A percentile compares a stretch with the other conserved stretches of the same genome.
These are phyloP conservation scores for Colostygia pectinataria DNA, from an alignment of 2,888 invertebrate species.

Conservation along the genomic window DNA sequence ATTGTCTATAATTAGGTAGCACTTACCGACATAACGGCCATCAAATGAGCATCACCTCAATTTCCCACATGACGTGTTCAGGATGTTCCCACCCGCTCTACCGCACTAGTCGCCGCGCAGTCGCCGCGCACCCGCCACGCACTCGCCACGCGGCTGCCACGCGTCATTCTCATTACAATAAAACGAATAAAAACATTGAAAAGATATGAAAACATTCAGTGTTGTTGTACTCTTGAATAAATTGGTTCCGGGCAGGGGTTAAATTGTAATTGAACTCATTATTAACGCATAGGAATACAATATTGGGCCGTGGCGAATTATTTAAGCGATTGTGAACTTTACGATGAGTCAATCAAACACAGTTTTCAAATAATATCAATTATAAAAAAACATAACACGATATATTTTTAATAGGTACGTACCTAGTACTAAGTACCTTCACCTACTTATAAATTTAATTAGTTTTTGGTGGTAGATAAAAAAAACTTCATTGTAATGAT, in stretches of 20 bases:
- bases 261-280: conserved; percentile 80
- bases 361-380: no score
- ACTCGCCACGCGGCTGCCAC: conserved; percentile 51
- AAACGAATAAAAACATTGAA: conserved; percentile 63
- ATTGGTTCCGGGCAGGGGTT: conserved; percentile 74
- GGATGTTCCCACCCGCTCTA: conserved; percentile 76
- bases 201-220: conserved; percentile 72
- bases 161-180: conserved; percentile 70
- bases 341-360: background rate
- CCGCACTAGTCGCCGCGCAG: conserved; percentile 50
- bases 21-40: conserved; percentile 20
- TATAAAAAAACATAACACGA: no score
- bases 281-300: conserved; percentile 51
- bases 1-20: no score
- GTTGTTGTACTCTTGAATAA: conserved; percentile 68
- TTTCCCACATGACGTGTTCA: conserved; percentile 74
- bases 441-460: no score
- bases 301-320: conserved; percentile 10
- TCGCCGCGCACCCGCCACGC: conserved; percentile 44
- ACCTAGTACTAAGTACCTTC: no score
- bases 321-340: background rate
- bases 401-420: no score
- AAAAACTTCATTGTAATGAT: conserved; percentile 14
- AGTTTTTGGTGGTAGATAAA: no score
- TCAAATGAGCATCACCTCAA: conserved; percentile 31